phyloP scores from a whole-genome alignment of 2,797 vertebrate species.

The Okamejei kenojei region DNA sequence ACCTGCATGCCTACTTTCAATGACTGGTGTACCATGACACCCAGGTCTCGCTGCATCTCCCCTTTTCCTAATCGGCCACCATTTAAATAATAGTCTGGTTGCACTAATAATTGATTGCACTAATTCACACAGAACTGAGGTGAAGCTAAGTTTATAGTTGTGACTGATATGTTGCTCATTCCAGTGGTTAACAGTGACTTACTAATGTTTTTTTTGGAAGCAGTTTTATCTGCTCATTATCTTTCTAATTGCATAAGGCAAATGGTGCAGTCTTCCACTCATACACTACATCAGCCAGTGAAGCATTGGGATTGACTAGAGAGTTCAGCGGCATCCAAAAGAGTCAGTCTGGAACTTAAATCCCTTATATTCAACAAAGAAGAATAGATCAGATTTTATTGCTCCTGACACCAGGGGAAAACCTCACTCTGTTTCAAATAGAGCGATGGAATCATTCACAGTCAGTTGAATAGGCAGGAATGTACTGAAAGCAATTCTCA shows the following conservation, averaged over 20 bases:
- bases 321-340: neutral
- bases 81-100: too few species aligned
- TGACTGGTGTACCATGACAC: too few species aligned
- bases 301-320: neutral
- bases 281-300: neutral
- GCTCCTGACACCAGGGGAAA: neutral
- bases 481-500: neutral
- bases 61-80: too few species aligned
- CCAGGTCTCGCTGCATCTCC: too few species aligned
- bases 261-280: neutral
- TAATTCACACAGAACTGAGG: neutral
- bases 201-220: neutral
- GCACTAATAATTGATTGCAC: neutral
- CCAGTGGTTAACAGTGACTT: neutral
- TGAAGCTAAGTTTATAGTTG: neutral
- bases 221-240: constrained; percentile 13
- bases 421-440: neutral
- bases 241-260: neutral
- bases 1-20: too few species aligned
- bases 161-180: neutral
- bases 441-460: neutral
- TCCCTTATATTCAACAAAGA: neutral
- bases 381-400: neutral
- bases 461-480: neutral
- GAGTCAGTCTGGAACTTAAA: neutral